Percentiles rank a stretch among this genome's conserved stretches.
These are phyloP conservation scores for Napeogenes sylphis DNA, from an alignment of 2,888 invertebrate species.

Conservation along the genomic window DNA sequence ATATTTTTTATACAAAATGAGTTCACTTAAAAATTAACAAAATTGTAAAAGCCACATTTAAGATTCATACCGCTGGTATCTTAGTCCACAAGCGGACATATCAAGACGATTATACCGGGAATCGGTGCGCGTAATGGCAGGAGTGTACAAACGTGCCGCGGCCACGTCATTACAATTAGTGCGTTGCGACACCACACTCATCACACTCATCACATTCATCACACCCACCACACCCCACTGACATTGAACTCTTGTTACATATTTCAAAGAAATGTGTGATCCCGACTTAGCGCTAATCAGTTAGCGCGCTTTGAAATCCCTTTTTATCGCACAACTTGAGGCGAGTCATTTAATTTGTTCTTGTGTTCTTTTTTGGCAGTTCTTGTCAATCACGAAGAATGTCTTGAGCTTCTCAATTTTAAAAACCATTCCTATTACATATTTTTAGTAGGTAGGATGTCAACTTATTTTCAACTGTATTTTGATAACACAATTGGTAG, in stretches of 20 bases:
- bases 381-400: background rate
- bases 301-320: conserved; percentile 20
- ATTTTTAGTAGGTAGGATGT: background rate
- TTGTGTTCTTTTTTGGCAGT: background rate
- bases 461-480: background rate
- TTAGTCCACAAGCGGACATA: conserved; percentile 31
- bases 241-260: conserved; percentile 72
- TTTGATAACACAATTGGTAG: too few relatives aligned
- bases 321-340: background rate
- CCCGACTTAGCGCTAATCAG: conserved; percentile 26
- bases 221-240: conserved; percentile 64
- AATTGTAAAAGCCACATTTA: too few relatives aligned
- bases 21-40: too few relatives aligned
- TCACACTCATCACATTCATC: conserved; percentile 47
- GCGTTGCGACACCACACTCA: conserved; percentile 54
- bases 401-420: background rate
- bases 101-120: conserved; percentile 47
- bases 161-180: conserved; percentile 64
- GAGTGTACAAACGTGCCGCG: conserved; percentile 66
- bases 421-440: background rate
- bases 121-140: conserved; percentile 60
- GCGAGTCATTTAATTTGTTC: background rate
- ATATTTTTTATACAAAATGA: too few relatives aligned
- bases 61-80: conserved; percentile 28
- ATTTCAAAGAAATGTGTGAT: conserved; percentile 67